Base-by-base conservation (phyloP, 2,113 vertebrate species). In the Serinus canaria region DNA sequence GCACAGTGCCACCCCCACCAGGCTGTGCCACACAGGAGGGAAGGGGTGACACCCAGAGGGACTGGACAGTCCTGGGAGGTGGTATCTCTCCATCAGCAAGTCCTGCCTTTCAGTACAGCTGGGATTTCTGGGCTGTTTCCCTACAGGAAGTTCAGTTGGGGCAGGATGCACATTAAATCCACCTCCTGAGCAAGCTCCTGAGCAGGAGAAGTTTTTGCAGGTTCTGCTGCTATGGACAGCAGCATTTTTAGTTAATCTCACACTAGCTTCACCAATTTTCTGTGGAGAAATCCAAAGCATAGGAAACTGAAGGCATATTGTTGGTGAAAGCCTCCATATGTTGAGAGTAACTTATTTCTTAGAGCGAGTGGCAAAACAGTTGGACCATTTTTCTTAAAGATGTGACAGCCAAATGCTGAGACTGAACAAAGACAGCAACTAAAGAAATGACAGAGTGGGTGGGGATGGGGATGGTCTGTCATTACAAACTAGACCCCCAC, bases 251-350 rank as follows among this genome's bases (percentile, higher is more conserved):
- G 69, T 60, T 82, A 78, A 92, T 75, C 52, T 75, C 41, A 49
- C 28, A 60, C 19, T 18, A 82, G 47, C 19, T 78, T 95, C 76
- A 94, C 37, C 28, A 24, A 39, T 49, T 53, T 92, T 77, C 73
- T 75, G 20, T n/a, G 49, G 58, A 92, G 80, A 70, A 87, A 92
- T 70, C 66, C 35, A 64, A 86, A 91, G 60, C 73, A 75, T 15
- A 67, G 83, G 55, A 82, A 82, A 92, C 31, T 30, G 79, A 72
- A 93, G 93, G 41, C 94, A 94, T 96, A 95, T 88, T 96, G 79
- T 95, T 95, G 87, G 55, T 83, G 80, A 95, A 83, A 95, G 72
- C 6, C 24, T 74, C 92, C 95, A 91, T 91, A 96, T 96, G 95
- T 64, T 80, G 52, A 73, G 44, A 78, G 49, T 37, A 89, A 92